Evolutionary conservation across 2,888 invertebrate genomes (phyloP).

Genomic region (Cremastinae sp.): DNA sequence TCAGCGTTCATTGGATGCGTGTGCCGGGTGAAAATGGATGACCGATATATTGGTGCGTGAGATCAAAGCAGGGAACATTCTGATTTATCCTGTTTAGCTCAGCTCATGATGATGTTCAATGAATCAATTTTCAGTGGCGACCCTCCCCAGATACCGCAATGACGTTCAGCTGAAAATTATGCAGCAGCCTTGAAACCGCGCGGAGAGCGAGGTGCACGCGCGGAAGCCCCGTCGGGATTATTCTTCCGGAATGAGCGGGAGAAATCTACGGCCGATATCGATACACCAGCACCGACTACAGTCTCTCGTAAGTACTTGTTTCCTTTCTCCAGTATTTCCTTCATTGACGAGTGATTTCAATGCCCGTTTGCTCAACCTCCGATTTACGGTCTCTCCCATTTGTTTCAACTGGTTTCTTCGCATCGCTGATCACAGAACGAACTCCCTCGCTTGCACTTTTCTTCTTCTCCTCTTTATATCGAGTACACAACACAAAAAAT

Average conservation of each 20-base stretch:
- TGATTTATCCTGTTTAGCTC: constrained; percentile 7
- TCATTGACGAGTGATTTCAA: no score
- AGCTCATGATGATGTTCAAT: background rate
- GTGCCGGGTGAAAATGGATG: constrained; percentile 10
- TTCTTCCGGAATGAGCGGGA: constrained; percentile 3
- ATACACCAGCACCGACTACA: no score
- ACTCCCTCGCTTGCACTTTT: no score
- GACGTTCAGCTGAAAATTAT: background rate
- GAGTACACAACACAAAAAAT: no score
- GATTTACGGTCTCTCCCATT: no score
- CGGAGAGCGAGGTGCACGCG: no score
- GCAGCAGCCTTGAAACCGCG: constrained; percentile 5
- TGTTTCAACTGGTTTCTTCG: no score
- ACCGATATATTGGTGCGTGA: constrained; percentile 13
- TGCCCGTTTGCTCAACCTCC: no score
- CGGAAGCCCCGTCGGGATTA: constrained; percentile 9
- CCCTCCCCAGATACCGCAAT: background rate
- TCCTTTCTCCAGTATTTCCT: no score
- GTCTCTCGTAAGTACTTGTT: no score
- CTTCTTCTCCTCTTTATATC: no score
- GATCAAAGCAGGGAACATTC: background rate
- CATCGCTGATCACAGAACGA: no score
- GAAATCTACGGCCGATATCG: background rate
- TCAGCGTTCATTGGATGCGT: constrained; percentile 38
- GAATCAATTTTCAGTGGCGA: background rate